Conservation (phyloP, 2,113 vertebrate species). For the Uria lomvia region DNA sequence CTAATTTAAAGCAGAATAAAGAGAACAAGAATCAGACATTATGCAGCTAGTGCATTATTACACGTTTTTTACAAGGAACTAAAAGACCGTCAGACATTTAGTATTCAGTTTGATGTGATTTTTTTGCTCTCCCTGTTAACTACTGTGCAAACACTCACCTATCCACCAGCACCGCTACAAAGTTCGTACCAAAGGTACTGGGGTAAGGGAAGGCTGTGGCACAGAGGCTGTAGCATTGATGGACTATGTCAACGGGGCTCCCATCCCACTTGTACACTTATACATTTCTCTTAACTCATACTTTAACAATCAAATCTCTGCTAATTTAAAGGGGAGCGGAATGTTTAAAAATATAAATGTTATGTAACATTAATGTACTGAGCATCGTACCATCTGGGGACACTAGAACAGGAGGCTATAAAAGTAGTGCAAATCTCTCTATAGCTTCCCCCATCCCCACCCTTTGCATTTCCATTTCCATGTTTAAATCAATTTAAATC, state of each 20-base stretch:
- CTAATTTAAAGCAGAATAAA: not conserved
- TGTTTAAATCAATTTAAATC: not conserved
- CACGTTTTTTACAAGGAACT: not conserved
- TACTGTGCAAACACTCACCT: not conserved
- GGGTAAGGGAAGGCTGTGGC: not conserved
- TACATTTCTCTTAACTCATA: not conserved
- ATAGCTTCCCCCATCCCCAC: not conserved
- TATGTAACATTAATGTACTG: rapidly evolving
- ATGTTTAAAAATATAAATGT: not conserved
- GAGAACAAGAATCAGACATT: not conserved
- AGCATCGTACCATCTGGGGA: not conserved
- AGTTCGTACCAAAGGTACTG: not conserved
- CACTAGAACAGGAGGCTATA: not conserved
- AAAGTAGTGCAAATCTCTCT: not conserved
- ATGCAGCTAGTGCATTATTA: not conserved
- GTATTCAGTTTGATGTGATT: not conserved
- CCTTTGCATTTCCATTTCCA: not conserved
- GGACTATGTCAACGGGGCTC: not conserved
- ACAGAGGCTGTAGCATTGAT: not conserved
- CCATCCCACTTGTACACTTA: not conserved
- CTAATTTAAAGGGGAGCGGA: not conserved
- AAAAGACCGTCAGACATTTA: not conserved
- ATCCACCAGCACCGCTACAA: not conserved
- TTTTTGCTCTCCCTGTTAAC: not conserved
- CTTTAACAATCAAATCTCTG: not conserved